Percentiles rank a stretch among this genome's conserved stretches.
phyloP scores from a whole-genome alignment of 2,888 invertebrate species.

The Octodonta nipae region DNA sequence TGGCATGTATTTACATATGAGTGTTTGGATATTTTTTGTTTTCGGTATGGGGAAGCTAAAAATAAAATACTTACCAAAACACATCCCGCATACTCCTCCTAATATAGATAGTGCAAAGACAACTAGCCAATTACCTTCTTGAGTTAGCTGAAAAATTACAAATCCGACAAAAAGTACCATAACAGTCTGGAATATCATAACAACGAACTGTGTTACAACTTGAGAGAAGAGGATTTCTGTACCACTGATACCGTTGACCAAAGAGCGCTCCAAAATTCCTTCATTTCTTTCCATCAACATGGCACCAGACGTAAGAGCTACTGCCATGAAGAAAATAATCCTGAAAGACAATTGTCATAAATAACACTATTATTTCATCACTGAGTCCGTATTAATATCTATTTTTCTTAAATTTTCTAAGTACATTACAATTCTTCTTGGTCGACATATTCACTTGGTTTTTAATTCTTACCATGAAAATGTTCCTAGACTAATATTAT shows the following conservation, averaged over 20 bases:
- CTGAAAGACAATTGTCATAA: constrained; percentile 35
- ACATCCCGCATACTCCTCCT: constrained; percentile 87
- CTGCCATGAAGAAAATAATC: constrained; percentile 86
- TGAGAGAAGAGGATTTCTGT: constrained; percentile 79
- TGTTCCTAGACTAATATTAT: no score
- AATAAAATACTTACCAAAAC: constrained; percentile 48
- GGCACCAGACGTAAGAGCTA: constrained; percentile 80
- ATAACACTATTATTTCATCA: no score
- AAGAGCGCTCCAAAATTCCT: constrained; percentile 76
- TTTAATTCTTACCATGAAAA: no score
- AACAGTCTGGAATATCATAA: constrained; percentile 71
- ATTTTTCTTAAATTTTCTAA: no score
- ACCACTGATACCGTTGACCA: constrained; percentile 71
- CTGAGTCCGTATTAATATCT: no score
- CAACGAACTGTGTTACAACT: constrained; percentile 73
- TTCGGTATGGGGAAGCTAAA: no score
- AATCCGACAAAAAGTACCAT: constrained; percentile 70
- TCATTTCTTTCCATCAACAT: constrained; percentile 81
- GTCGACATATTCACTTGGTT: no score
- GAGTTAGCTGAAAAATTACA: constrained; percentile 61
- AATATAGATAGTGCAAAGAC: constrained; percentile 63
- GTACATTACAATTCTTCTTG: no score
- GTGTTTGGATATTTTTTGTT: no score
- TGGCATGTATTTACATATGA: no score
- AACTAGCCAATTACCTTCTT: constrained; percentile 60